Conservation (phyloP, 2,113 vertebrate genomes). For the Eupsittula cactorum region DNA sequence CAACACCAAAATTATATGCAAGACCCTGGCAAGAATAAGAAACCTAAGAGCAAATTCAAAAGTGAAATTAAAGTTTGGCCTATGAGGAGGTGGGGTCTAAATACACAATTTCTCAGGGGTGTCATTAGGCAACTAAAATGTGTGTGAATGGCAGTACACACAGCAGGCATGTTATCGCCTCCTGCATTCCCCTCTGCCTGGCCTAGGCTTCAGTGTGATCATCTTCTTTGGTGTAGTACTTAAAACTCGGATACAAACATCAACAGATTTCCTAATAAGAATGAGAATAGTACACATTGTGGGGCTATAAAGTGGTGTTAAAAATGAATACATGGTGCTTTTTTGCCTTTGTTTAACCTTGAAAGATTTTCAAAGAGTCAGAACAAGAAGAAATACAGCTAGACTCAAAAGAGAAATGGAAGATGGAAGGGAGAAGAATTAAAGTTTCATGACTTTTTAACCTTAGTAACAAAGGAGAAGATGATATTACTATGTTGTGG, state of each 20-base stretch:
- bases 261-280: background rate
- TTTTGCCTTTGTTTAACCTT: background rate
- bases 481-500: background rate
- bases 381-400: background rate
- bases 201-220: background rate
- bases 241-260: background rate
- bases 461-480: background rate
- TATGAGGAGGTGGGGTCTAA: background rate
- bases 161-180: rapidly evolving
- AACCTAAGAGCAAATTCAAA: background rate
- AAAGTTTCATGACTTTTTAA: background rate
- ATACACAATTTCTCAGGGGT: background rate
- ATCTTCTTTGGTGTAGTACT: background rate
- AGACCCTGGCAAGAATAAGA: background rate
- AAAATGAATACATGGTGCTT: background rate
- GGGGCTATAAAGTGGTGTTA: background rate
- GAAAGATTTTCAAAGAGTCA: background rate
- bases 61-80: background rate
- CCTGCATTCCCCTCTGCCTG: rapidly evolving
- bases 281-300: background rate
- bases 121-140: background rate
- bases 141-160: rapidly evolving
- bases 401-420: background rate
- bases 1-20: background rate
- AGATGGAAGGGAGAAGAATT: background rate